Base-by-base conservation (phyloP, 2,113 vertebrate species). In the Pheucticus melanocephalus region DNA sequence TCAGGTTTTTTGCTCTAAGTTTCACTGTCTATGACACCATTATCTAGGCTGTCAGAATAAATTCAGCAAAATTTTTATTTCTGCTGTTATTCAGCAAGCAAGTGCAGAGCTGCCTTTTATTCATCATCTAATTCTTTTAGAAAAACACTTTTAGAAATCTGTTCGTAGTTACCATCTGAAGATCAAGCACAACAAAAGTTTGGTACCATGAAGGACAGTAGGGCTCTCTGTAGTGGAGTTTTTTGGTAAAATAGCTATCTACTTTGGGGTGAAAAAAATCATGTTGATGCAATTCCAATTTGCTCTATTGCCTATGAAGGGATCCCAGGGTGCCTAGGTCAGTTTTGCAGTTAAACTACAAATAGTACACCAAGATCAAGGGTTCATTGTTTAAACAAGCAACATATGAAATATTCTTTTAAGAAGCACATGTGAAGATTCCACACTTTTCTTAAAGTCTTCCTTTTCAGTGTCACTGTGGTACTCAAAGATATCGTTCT, bases 301-400 rank as follows among this genome's bases (percentile, higher is more conserved):
- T 75, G 27, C 25, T 70, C 17, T 60, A 1, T 23, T 66, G 30
- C 4, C 11, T 78, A 0, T 0, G 0, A 63, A 56, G 18, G 12
- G 21, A 82, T 20, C 3, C 2, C 16, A 48, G 35, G 6, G 7
- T 54, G 13, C 35, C 22, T 17, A 15, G 12, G 27, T 40, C 28
- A 59, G 17, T 37, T 20, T 48, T 69, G 11, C 15, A 40, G n/a
- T 6, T 57, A 24, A 66, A 5, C 16, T 28, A 28, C 20, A 51
- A 61, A 47, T 0, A 45, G 5, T 33, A n/a, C 21, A 53, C 5
- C 37, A 70, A 53, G 25, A 56, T 24, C 40, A 77, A 69, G 27
- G 16, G 37, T 37, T 47, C 2, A 5, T 8, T 73, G 2, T 37
- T 42, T 66, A 73, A 82, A 57, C 6, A 57, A 61, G 2, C 12